Conservation (phyloP, 2,113 vertebrate genomes). For the Setophaga kirtlandii region DNA sequence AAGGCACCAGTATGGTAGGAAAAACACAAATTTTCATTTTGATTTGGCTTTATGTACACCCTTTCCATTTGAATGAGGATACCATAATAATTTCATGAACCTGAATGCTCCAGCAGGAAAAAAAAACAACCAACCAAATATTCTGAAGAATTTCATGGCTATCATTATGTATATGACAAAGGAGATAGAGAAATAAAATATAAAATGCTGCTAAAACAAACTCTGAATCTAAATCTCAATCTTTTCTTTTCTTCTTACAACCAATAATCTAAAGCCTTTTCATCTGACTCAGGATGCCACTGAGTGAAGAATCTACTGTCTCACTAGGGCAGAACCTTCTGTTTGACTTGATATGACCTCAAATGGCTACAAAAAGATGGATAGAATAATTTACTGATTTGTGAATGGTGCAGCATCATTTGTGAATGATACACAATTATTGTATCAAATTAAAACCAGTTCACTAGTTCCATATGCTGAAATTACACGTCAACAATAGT, state of each 20-base stretch:
- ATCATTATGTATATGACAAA: background rate
- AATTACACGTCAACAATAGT: background rate
- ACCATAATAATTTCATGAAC: background rate
- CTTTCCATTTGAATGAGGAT: background rate
- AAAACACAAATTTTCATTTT: background rate
- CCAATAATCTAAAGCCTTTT: conserved; percentile 37
- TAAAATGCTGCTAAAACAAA: background rate
- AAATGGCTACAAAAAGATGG: conserved; percentile 74
- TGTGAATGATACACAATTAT: no score
- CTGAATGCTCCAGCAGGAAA: background rate
- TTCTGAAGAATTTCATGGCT: background rate
- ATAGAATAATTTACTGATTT: conserved; percentile 79
- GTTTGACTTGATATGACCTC: conserved; percentile 70
- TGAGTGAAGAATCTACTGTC: conserved; percentile 80
- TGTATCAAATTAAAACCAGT: background rate
- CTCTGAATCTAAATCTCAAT: background rate
- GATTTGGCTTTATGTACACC: background rate
- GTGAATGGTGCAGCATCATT: conserved; percentile 80
- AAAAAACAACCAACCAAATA: background rate
- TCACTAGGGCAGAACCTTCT: conserved; percentile 75
- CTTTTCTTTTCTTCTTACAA: background rate
- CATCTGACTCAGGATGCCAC: conserved; percentile 79
- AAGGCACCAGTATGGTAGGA: background rate
- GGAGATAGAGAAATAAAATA: background rate
- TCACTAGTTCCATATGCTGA: background rate